phyloP scores from a whole-genome alignment of 1,140 invertebrate genomes.

The Drosophila kikkawai region DNA sequence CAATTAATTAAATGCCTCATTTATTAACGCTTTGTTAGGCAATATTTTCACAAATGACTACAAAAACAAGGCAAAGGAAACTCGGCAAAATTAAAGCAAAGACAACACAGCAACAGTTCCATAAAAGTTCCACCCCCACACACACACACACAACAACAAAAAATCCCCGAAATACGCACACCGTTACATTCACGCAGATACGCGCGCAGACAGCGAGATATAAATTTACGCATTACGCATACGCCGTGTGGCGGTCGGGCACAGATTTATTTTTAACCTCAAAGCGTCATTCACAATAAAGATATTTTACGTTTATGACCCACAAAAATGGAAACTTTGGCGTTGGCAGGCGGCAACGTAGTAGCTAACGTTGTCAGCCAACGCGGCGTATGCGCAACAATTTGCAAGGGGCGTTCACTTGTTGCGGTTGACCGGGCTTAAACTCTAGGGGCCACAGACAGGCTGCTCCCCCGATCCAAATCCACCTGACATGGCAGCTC shows the following conservation, averaged over 20 bases:
- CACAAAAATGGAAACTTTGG: constrained; percentile 66
- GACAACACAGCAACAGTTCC: constrained; percentile 37
- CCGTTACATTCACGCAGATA: constrained; percentile 10
- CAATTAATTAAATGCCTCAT: constrained; percentile 84
- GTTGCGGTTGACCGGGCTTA: constrained; percentile 63
- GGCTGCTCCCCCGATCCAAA: constrained; percentile 3
- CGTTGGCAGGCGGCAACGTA: constrained; percentile 18
- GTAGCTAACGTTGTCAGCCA: constrained; percentile 29
- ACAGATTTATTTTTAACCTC: constrained; percentile 80
- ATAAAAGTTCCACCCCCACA: constrained; percentile 37
- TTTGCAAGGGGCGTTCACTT: constrained; percentile 61
- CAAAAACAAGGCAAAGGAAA: constrained; percentile 56
- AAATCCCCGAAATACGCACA: constrained; percentile 22
- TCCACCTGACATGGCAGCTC: constrained; percentile 14
- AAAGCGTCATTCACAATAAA: constrained; percentile 77
- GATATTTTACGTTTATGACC: constrained; percentile 77
- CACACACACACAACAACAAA: background rate
- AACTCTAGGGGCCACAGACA: constrained; percentile 51
- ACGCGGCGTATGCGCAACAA: constrained; percentile 76
- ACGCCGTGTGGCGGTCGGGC: constrained; percentile 62
- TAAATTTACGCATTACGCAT: constrained; percentile 68
- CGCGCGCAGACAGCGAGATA: constrained; percentile 27
- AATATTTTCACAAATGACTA: constrained; percentile 81
- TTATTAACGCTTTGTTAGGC: constrained; percentile 82
- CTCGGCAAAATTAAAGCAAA: constrained; percentile 45